Conservation (phyloP, 2,888 invertebrate genomes). For the Cephonodes hylas region DNA sequence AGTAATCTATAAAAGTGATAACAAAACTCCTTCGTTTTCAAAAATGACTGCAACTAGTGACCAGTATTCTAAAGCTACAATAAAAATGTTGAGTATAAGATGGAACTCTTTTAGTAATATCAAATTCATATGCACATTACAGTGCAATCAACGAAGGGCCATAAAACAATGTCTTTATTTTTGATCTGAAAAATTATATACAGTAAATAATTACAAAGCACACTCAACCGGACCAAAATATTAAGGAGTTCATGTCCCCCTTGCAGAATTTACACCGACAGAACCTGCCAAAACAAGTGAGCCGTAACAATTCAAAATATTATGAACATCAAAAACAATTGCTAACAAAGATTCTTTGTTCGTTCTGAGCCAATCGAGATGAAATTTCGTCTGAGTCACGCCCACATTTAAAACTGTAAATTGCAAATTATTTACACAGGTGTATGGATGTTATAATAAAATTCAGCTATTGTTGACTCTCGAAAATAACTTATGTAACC, state of each 20-base stretch:
- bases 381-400: background rate
- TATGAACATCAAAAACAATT: background rate
- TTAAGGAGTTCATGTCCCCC: background rate
- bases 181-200: too few species aligned
- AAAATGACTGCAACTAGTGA: too few species aligned
- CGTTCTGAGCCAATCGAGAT: background rate
- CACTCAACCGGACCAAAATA: background rate
- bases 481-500: background rate
- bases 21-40: too few species aligned
- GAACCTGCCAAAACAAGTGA: background rate
- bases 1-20: too few species aligned
- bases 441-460: background rate
- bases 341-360: background rate
- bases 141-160: too few species aligned
- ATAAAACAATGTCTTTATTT: too few species aligned
- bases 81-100: too few species aligned
- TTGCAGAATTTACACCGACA: background rate
- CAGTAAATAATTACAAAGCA: too few species aligned
- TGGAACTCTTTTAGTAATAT: too few species aligned
- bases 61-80: too few species aligned
- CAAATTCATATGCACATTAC: too few species aligned
- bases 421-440: background rate
- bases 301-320: background rate
- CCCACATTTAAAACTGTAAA: background rate
- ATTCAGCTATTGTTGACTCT: background rate